Conservation (phyloP, 2,797 vertebrate genomes). For the Sphaeramia orbicularis region DNA sequence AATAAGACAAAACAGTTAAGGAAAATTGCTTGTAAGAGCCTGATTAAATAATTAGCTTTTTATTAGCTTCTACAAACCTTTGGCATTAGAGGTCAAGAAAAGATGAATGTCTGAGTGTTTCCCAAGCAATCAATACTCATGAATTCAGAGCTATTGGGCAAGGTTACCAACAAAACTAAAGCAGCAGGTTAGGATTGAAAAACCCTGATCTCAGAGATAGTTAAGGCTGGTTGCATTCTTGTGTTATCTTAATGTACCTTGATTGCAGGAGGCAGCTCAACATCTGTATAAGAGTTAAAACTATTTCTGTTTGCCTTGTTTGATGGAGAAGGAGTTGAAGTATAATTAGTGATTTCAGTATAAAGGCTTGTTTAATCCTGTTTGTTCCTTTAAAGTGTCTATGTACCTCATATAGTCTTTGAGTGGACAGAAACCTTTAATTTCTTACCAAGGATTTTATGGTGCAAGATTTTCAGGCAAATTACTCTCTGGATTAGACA, state of each 20-base stretch:
- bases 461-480: no score
- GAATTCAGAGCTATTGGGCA: constrained; percentile 53
- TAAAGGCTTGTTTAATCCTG: no score
- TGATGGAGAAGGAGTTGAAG: no score
- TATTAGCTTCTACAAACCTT: constrained; percentile 74
- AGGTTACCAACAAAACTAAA: constrained; percentile 48
- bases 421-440: no score
- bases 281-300: neutral
- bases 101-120: constrained; percentile 60
- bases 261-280: neutral
- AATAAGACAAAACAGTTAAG: constrained; percentile 45
- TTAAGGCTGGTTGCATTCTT: constrained; percentile 38
- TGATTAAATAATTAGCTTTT: constrained; percentile 76
- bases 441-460: no score
- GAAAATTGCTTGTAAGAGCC: constrained; percentile 65
- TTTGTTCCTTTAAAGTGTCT: no score
- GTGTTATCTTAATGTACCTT: neutral
- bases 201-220: constrained; percentile 30
- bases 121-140: constrained; percentile 71
- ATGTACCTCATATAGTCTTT: no score
- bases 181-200: constrained; percentile 18
- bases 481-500: no score
- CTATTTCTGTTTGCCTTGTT: no score
- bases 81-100: constrained; percentile 71
- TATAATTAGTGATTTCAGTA: no score